Percentiles rank a stretch among this genome's conserved stretches.
phyloP scores from a whole-genome alignment of 1,140 invertebrate species.

The Forficula auricularia region DNA sequence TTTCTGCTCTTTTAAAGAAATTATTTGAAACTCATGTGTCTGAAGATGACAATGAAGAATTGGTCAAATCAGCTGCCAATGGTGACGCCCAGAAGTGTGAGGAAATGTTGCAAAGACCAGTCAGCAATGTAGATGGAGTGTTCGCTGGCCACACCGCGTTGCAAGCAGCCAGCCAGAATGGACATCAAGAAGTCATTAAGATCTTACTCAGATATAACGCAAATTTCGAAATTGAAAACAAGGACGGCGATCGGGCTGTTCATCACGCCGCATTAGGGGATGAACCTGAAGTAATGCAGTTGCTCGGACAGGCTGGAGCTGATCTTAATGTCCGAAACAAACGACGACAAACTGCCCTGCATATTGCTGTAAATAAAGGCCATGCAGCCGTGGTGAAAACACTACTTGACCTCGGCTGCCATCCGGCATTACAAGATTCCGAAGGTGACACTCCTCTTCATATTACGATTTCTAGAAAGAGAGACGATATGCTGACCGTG shows the following conservation, averaged over 20 bases:
- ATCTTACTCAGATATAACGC: slow-evolving; percentile 68
- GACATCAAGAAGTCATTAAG: slow-evolving; percentile 86
- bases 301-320: slow-evolving; percentile 64
- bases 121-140: slow-evolving; percentile 83
- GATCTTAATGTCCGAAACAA: slow-evolving; percentile 96
- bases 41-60: slow-evolving; percentile 86
- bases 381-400: slow-evolving; percentile 85
- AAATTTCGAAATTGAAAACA: slow-evolving; percentile 90
- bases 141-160: slow-evolving; percentile 89
- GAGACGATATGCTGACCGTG: slow-evolving; percentile 86
- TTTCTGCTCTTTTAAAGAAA: slow-evolving; percentile 87
- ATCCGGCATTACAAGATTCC: slow-evolving; percentile 70
- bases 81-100: slow-evolving; percentile 82
- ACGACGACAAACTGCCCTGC: slow-evolving; percentile 85
- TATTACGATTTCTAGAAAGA: slow-evolving; percentile 91
- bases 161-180: slow-evolving; percentile 96
- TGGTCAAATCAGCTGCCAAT: slow-evolving; percentile 93
- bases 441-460: slow-evolving; percentile 94
- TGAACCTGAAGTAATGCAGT: slow-evolving; percentile 68
- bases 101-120: slow-evolving; percentile 59
- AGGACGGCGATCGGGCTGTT: slow-evolving; percentile 88
- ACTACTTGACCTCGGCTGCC: slow-evolving; percentile 73
- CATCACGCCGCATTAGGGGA: slow-evolving; percentile 96
- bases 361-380: slow-evolving; percentile 92
- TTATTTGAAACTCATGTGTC: slow-evolving; percentile 89